Conservation (phyloP, 2,797 vertebrate species). For the Chaetophractus vellerosus region DNA sequence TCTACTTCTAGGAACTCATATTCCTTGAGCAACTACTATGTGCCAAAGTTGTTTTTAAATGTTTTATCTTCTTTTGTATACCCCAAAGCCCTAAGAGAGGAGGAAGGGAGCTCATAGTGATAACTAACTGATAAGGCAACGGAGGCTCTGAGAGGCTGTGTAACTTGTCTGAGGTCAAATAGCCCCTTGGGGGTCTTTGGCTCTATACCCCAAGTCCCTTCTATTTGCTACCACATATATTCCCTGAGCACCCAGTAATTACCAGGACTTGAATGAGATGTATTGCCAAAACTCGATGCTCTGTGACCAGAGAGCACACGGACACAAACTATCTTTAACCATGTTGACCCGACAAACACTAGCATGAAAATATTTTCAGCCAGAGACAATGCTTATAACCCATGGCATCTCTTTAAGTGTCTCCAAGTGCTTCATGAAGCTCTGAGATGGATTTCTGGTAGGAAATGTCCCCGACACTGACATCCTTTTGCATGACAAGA, state of each 20-base stretch:
- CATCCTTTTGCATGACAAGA: slow-evolving; percentile 75
- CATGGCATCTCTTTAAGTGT: not conserved
- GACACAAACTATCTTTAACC: not conserved
- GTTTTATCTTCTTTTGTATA: not conserved
- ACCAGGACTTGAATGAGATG: not conserved
- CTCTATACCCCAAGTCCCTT: not conserved
- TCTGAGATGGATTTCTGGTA: slow-evolving; percentile 52
- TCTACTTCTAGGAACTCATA: not conserved
- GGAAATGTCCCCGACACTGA: slow-evolving; percentile 70
- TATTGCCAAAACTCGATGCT: not conserved
- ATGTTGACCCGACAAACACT: not conserved
- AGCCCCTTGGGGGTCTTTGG: not conserved
- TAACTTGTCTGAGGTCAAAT: not conserved
- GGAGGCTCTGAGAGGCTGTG: not conserved
- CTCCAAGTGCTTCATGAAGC: slow-evolving; percentile 2
- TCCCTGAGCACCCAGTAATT: not conserved
- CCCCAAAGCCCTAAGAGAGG: not conserved
- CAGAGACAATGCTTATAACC: not conserved
- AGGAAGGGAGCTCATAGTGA: not conserved
- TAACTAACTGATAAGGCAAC: not conserved
- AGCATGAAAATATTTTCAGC: slow-evolving; percentile 49
- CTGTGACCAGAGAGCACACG: not conserved
- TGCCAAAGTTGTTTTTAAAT: not conserved
- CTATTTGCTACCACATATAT: not conserved
- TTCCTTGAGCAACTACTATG: not conserved